These are phyloP conservation scores for Cebidichthys violaceus DNA, from an alignment of 2,113 vertebrate species.

Conservation along the genomic window DNA sequence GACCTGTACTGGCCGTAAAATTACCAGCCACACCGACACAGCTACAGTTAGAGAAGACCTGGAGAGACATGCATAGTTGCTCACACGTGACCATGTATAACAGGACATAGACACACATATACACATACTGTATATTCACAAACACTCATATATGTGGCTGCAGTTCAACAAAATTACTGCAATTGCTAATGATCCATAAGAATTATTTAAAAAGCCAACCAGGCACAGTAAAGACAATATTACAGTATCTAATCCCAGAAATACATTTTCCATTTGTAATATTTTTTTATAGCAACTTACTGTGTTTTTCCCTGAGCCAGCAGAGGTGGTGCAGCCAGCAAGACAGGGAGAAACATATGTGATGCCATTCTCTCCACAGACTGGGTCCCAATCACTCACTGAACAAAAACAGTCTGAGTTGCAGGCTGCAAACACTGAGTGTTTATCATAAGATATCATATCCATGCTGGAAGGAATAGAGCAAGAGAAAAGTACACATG, in stretches of 20 bases:
- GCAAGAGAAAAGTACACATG: neutral
- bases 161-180: neutral
- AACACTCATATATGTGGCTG: neutral
- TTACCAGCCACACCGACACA: slow-evolving; percentile 84
- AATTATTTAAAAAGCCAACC: neutral
- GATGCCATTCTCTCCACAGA: slow-evolving; percentile 89
- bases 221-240: neutral
- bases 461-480: slow-evolving; percentile 59
- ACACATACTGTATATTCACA: neutral
- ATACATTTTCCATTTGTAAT: neutral
- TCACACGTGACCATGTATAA: slow-evolving; percentile 49
- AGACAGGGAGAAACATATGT: slow-evolving; percentile 93
- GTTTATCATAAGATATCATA: slow-evolving; percentile 62
- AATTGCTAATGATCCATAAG: neutral
- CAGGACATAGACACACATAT: slow-evolving; percentile 31
- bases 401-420: slow-evolving; percentile 86
- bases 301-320: slow-evolving; percentile 85
- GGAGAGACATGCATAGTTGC: slow-evolving; percentile 65
- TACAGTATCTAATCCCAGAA: neutral
- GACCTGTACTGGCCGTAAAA: slow-evolving; percentile 86
- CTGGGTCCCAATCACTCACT: slow-evolving; percentile 89
- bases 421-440: slow-evolving; percentile 81
- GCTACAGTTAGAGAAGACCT: slow-evolving; percentile 92
- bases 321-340: slow-evolving; percentile 87
- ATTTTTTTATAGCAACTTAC: slow-evolving; percentile 75